Evolutionary conservation across 2,888 invertebrate genomes (phyloP).

Genomic region (Lasius platythorax): DNA sequence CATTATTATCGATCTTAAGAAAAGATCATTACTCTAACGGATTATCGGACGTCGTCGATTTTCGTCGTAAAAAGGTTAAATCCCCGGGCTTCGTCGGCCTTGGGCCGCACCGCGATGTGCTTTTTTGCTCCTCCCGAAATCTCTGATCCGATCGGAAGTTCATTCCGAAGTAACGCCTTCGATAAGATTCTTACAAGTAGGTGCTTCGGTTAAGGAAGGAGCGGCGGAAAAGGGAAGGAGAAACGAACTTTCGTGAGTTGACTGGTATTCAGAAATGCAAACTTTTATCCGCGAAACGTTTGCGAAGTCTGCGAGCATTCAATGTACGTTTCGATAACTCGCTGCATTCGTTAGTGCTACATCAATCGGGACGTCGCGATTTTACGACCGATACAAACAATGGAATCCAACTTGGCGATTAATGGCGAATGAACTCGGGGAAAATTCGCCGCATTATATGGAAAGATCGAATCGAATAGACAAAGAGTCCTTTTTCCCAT

Average conservation of each 20-base stretch:
- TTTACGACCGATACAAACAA: conserved; percentile 35
- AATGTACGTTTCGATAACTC: conserved; percentile 46
- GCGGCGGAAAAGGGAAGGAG: not conserved
- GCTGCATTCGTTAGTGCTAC: not conserved
- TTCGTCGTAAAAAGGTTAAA: conserved; percentile 59
- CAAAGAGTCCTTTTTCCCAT: conserved; percentile 35
- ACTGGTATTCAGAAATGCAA: conserved; percentile 54
- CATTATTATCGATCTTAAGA: conserved; percentile 28
- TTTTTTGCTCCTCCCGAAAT: conserved; percentile 53
- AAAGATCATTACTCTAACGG: conserved; percentile 59
- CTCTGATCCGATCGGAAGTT: conserved; percentile 64
- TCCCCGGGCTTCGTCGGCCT: conserved; percentile 23
- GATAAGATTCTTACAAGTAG: conserved; percentile 59
- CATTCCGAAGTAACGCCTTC: conserved; percentile 60
- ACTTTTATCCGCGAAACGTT: conserved; percentile 43
- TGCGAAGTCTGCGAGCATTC: conserved; percentile 24
- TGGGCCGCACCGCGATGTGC: conserved; percentile 18
- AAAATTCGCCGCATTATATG: conserved; percentile 35
- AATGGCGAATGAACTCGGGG: conserved; percentile 38
- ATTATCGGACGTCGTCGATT: conserved; percentile 52
- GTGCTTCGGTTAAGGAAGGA: conserved; percentile 32
- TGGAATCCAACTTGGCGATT: conserved; percentile 29
- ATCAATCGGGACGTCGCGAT: conserved; percentile 10
- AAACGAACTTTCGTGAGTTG: conserved; percentile 6
- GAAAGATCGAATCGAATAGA: conserved; percentile 1